A percentile compares a stretch with the other conserved stretches of the same genome.
Evolutionary conservation across 2,888 invertebrate species (phyloP).

Genomic region (Phortica okadai): DNA sequence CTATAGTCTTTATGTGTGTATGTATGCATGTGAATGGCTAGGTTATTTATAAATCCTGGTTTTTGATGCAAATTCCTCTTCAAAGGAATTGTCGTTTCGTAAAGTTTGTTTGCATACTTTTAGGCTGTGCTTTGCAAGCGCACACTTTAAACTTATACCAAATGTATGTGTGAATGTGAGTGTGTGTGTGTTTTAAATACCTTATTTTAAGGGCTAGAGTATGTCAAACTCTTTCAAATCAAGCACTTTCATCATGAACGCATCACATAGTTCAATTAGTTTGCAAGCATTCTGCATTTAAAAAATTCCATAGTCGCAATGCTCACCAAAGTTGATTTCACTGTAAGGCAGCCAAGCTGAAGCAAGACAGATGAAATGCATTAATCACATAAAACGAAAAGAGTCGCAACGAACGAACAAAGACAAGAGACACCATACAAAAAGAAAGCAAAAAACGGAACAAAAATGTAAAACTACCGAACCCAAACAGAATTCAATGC

Average conservation of each 20-base stretch:
- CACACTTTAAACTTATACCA: neutral
- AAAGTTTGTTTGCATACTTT: constrained; percentile 32
- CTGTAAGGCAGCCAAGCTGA: constrained; percentile 20
- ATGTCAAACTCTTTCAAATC: too few species aligned
- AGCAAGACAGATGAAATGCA: constrained; percentile 33
- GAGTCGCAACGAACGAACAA: neutral
- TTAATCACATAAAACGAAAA: constrained; percentile 19
- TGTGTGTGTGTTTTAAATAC: too few species aligned
- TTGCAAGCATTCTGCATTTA: constrained; percentile 2
- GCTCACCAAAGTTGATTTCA: constrained; percentile 21
- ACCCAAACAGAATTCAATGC: neutral
- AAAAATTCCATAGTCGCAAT: neutral
- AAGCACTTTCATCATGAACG: neutral
- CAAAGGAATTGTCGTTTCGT: neutral
- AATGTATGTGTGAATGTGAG: too few species aligned
- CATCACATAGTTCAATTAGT: neutral
- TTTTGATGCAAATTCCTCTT: constrained; percentile 8
- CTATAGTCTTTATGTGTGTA: neutral
- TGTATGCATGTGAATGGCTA: neutral
- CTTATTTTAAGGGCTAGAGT: too few species aligned
- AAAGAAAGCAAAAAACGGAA: neutral
- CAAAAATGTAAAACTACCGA: neutral
- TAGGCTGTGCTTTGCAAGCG: constrained; percentile 5
- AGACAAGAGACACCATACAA: neutral
- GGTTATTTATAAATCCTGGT: constrained; percentile 10